Evolutionary conservation across 2,797 vertebrate species (phyloP).

Genomic region (Linurgus olivaceus): DNA sequence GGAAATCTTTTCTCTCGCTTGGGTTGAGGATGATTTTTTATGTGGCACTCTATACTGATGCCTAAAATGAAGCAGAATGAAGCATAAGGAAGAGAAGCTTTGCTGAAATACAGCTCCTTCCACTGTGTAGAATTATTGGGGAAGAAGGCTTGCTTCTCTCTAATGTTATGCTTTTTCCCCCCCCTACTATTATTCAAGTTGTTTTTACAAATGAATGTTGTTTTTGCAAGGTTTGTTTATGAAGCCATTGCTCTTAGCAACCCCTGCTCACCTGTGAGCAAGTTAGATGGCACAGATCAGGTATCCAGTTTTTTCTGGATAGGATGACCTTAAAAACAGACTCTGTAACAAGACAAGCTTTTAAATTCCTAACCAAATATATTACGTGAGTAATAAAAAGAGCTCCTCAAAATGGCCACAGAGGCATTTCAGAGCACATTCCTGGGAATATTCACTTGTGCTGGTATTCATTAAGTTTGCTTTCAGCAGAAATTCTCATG

Average conservation of each 20-base stretch:
- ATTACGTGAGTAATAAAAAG: slow-evolving; percentile 52
- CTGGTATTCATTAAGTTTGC: slow-evolving; percentile 51
- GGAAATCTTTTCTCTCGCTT: slow-evolving; percentile 48
- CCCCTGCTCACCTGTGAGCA: not conserved
- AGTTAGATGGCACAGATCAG: not conserved
- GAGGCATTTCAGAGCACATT: slow-evolving; percentile 40
- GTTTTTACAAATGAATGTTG: not conserved
- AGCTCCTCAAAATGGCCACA: slow-evolving; percentile 52
- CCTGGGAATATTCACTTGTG: slow-evolving; percentile 42
- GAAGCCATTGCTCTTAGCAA: not conserved
- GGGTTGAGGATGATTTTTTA: slow-evolving; percentile 12
- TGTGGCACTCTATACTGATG: slow-evolving; percentile 2
- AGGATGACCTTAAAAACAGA: slow-evolving; percentile 44
- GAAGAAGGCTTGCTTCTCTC: not conserved
- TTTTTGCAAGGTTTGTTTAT: not conserved
- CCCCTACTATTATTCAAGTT: not conserved
- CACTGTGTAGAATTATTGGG: not conserved
- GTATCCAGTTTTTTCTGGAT: not conserved
- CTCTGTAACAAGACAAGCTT: slow-evolving; percentile 20
- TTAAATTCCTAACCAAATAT: slow-evolving; percentile 47
- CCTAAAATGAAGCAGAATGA: slow-evolving; percentile 43
- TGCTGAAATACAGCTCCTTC: not conserved
- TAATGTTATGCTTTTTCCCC: not conserved
- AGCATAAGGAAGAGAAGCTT: slow-evolving; percentile 6
- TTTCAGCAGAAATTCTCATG: slow-evolving; percentile 53